Base-by-base conservation (phyloP, 2,888 invertebrate species). In the Eurytoma adleriae region DNA sequence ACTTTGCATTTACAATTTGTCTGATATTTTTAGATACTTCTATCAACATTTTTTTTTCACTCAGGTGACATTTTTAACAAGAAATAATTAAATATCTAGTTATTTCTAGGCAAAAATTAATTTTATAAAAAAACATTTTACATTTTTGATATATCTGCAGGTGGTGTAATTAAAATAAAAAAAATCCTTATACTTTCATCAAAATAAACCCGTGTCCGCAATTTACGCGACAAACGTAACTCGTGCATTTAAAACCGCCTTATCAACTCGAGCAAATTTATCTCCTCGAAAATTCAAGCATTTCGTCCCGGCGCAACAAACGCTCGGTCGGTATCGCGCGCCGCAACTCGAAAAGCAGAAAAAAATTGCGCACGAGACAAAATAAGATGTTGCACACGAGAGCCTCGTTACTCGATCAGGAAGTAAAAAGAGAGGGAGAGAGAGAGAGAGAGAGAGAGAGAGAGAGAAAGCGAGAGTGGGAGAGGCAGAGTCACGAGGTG, bases 381-480 rank as follows among this genome's bases (percentile, higher is more conserved):
- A 78, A 40, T 69, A 50, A 79, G 79, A 79, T 24, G 79, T 79
- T 75, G 18, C 57, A 57, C 64, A 66, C 48, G 70, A 66, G 66
- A 57, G 59, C 18, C 79, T 79, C 66, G 70, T 79, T 79, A 79
- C 70, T 74, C 79, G 64, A 78, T 72, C 67, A 72, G 4, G 30
- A n/a, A 30, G 18, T 7, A 1, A 40, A 40, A 7, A 20, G 20
- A 13, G 1, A 14, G 20, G 2, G 13, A 59, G 50, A 61, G 48
- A 61, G 12, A 2, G 14, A 48, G 14, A 13, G 2, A 18, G 40
- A 5, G 30, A 48, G 14, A 59, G 14, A 48, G 50, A n/a, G 48
- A 71, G 61, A 20, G 48, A 24, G 70, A 18, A n/a, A 4, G 14
- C 16, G 14, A 59, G 14, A 48, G 50, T 12, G 48, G 61, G 61